Conservation (phyloP, 35 echinoderm and acorn worm genomes). For the Strongylocentrotus purpuratus region DNA sequence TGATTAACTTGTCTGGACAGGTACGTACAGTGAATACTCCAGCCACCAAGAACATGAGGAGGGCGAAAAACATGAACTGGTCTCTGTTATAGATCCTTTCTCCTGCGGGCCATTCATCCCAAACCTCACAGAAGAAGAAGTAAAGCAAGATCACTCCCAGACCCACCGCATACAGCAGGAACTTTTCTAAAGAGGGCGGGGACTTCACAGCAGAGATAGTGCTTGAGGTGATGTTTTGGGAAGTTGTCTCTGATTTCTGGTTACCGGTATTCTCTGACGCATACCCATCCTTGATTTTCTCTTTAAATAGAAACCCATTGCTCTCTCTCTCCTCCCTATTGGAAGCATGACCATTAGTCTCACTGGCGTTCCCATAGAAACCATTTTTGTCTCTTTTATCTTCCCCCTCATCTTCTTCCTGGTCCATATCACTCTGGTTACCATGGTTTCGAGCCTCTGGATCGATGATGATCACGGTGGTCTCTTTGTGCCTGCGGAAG, state of each 20-base stretch:
- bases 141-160: conserved; percentile 71
- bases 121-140: conserved; percentile 72
- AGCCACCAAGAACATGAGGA: conserved; percentile 66
- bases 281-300: conserved; percentile 15
- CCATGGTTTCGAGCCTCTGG: neutral
- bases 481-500: neutral
- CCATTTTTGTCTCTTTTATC: neutral
- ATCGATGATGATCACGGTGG: neutral
- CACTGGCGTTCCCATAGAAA: neutral
- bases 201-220: conserved; percentile 68
- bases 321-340: neutral
- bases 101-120: conserved; percentile 52
- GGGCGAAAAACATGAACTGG: conserved; percentile 61
- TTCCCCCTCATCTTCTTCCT: neutral
- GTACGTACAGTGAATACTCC: conserved; percentile 59
- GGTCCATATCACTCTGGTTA: neutral
- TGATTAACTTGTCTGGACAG: conserved; percentile 70
- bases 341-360: neutral
- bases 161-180: conserved; percentile 57
- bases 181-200: conserved; percentile 71
- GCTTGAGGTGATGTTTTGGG: neutral
- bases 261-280: neutral
- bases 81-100: conserved; percentile 67
- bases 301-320: neutral
- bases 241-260: conserved; percentile 1